A percentile compares a stretch with the other conserved stretches of the same genome.
Evolutionary conservation across 2,797 vertebrate species (phyloP).

Genomic region (Channa striata): DNA sequence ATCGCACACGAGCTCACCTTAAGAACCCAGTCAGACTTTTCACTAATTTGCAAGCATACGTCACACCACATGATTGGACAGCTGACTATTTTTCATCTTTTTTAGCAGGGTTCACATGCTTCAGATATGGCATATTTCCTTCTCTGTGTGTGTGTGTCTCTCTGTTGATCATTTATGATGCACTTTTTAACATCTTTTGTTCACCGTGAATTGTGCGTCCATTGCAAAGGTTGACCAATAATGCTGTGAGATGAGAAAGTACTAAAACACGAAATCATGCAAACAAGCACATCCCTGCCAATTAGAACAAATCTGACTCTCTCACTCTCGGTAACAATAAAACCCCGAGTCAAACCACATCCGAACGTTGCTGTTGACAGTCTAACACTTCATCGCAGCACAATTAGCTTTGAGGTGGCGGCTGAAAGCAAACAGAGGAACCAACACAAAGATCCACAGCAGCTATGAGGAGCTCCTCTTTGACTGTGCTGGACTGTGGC

Average conservation of each 20-base stretch:
- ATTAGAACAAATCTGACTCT: constrained; percentile 35
- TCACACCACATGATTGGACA: too few species aligned
- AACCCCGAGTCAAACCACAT: constrained; percentile 41
- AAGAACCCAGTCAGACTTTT: too few species aligned
- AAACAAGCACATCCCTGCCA: constrained; percentile 29
- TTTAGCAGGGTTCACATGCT: too few species aligned
- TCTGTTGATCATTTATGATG: too few species aligned
- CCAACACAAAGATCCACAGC: constrained; percentile 54
- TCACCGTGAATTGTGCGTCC: background rate
- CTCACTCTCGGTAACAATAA: constrained; percentile 3
- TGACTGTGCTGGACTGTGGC: constrained; percentile 34
- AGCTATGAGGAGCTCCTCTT: constrained; percentile 44
- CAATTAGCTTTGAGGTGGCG: constrained; percentile 63
- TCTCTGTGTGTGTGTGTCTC: too few species aligned
- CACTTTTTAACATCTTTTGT: too few species aligned
- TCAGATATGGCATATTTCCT: too few species aligned
- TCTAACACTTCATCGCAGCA: constrained; percentile 29
- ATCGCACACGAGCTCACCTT: too few species aligned
- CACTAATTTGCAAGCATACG: too few species aligned
- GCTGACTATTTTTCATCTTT: too few species aligned
- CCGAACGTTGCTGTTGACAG: constrained; percentile 34
- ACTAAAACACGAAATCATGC: constrained; percentile 8
- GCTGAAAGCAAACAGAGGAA: constrained; percentile 62
- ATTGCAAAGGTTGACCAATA: background rate
- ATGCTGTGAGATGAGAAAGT: constrained; percentile 13